phyloP scores from a whole-genome alignment of 2,113 vertebrate genomes.

The western clawed frog (Xenopus tropicalis) region UCB_Xtro_10.0 CM004444.2:46013001-46013500 shows the following conservation, averaged over 20 bases:
- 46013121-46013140: conserved; percentile 17
- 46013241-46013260: background rate
- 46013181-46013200: no score
- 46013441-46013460: background rate
- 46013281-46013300: background rate
- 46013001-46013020: conserved; percentile 6
- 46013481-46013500: background rate
- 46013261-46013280: background rate
- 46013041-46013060: background rate
- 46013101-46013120: conserved; percentile 25
- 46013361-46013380: background rate
- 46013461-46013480: background rate
- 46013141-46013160: conserved; percentile 16
- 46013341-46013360: background rate
- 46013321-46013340: background rate
- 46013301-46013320: background rate
- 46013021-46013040: conserved; percentile 23
- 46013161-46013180: background rate
- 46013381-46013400: background rate
- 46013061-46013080: background rate
- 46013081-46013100: conserved; percentile 11
- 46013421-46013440: background rate
- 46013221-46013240: background rate
- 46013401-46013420: background rate
- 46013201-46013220: background rate